Evolutionary conservation across 2,888 invertebrate species (phyloP), one percentile per base, ranked within the genome.

Genomic region (Ichneumon xanthorius): DNA sequence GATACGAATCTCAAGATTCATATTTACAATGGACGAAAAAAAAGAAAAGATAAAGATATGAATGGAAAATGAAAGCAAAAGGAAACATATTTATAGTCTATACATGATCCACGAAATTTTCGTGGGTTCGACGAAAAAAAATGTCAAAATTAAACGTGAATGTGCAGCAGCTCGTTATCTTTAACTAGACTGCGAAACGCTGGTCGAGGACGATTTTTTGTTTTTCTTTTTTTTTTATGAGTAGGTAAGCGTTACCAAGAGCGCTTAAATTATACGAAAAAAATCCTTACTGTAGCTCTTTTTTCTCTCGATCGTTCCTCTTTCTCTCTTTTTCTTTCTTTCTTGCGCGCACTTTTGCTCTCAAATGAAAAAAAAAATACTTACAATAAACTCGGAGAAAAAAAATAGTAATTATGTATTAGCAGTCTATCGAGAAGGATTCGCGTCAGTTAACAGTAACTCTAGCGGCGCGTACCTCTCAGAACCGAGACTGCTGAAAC

Each of bases 371-470:
- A 80, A 68, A 75, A 78, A 75, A 75, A 85, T 70, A 85, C 71
- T 80, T 76, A 82, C 82, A 81, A 75, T 78, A 63, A 83, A 87
- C 75, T 87, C 75, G 84, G 83, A 86, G 80, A 82, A 55, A 78
- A 80, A 78, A 76, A 80, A 79, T 30, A 70, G 70, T 55, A 82
- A 78, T 67, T 77, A 67, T 40, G 14, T 80, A 84, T 75, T 80
- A 88, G 86, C 89, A 90, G 89, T 92, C 92, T 94, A 93, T 93
- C 91, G 92, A 80, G 90, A 90, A 50, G 92, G 88, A 85, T 94
- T 93, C 61, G 91, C 91, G 84, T 92, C 92, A 45, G 93, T 93
- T 76, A 94, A 89, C 78, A 92, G 88, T 80, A 91, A 90, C 85
- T 92, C 92, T 82, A 94, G 88, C 73, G 89, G 89, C 71, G 90